Evolutionary conservation across 2,888 invertebrate genomes (phyloP), one percentile per base, ranked within the genome.

Genomic region (Eupithecia vulgata): DNA sequence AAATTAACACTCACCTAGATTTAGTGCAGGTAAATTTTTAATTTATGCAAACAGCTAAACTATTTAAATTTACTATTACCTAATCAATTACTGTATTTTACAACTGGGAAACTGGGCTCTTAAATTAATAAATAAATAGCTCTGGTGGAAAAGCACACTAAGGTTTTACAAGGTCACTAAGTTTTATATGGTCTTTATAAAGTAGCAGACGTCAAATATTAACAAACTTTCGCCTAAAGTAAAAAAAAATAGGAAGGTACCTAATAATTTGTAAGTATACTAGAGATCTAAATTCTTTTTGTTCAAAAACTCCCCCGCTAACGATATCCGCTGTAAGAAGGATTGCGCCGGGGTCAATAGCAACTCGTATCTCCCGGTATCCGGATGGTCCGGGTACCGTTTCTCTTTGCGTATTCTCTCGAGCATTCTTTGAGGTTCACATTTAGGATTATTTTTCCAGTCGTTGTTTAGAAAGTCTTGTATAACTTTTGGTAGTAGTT

Each of bases 311-410:
- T 98, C 97, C 0, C 98, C 98, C 76, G 97, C 95, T 78, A 97
- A 94, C 21, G 97, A 97, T 87, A 98, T 95, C 83, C 97, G 95
- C 88, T 97, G 97, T 75, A 97, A 89, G 88, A 97, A 98, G 21
- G 97, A 96, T 72, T 97, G 98, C 2, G 97, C 97, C 68, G 96
- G 96, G 82, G 98, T 98, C 66, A 96, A 95, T 72, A 98, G 91
- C 17, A 97, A 85, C 75, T 97, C 95, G 88, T 96, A 97, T 84
- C 96, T 95, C 61, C 93, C 87, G 17, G 92, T 91, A 86, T 96
- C 95, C 0, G 96, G 95, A 76, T 94, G 90, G 84, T 96, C 96
- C 10, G 95, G 95, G 72, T 96, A 95, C 42, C 76, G 84, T 71
- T 95, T 95, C 79, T 96, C 96, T 74, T 95, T 95, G 5, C 96